Evolutionary conservation across 1,140 invertebrate species (phyloP).

Genomic region (Riptortus pedestris): DNA sequence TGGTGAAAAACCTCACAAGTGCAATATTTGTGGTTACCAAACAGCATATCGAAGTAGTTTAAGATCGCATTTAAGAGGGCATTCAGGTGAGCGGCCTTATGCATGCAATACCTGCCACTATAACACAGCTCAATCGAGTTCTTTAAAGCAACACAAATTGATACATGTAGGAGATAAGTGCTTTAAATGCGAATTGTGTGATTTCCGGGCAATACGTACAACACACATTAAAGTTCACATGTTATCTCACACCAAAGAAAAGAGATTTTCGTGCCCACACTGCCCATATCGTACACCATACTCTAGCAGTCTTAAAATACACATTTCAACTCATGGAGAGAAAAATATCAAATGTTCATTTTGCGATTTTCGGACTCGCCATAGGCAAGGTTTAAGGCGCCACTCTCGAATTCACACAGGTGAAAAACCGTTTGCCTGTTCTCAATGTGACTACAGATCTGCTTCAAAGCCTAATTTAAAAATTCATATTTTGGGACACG

Average conservation of each 20-base stretch:
- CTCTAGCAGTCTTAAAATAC: background rate
- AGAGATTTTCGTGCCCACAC: background rate
- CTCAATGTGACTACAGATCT: background rate
- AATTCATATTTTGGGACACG: background rate
- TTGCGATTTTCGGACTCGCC: background rate
- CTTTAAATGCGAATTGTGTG: background rate
- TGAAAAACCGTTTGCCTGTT: background rate
- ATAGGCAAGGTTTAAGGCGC: background rate
- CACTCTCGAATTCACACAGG: constrained; percentile 1
- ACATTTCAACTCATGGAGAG: constrained; percentile 1
- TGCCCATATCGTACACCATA: constrained; percentile 2
- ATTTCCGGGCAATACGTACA: background rate
- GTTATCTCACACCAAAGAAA: constrained; percentile 7
- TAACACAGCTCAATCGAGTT: background rate
- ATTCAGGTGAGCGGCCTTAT: constrained; percentile 2
- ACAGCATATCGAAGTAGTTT: background rate
- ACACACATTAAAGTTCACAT: background rate
- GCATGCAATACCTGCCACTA: background rate
- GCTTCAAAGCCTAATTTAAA: background rate
- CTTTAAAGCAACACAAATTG: background rate
- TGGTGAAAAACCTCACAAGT: constrained; percentile 9
- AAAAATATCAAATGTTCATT: background rate
- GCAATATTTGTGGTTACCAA: constrained; percentile 10
- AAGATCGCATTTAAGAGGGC: background rate
- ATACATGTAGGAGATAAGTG: constrained; percentile 1